phyloP scores from a whole-genome alignment of 2,888 invertebrate species.

The Gari tellinella region DNA sequence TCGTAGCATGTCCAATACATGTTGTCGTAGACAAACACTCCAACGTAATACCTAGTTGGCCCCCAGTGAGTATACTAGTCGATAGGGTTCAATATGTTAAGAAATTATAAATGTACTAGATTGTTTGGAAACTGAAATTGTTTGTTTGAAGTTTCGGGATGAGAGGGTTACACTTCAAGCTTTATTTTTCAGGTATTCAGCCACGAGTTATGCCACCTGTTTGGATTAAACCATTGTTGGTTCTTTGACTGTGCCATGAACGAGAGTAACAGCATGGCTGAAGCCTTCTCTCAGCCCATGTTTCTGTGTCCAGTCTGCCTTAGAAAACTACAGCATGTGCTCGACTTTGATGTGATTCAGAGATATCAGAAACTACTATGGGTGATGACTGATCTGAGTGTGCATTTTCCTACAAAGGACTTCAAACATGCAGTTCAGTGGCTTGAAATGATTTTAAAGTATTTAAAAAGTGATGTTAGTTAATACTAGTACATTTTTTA shows the following conservation, averaged over 20 bases:
- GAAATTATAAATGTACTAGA: too few species aligned
- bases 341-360: conserved; percentile 73
- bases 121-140: too few species aligned
- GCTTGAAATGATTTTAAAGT: conserved; percentile 64
- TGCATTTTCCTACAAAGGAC: conserved; percentile 54
- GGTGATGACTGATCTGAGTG: conserved; percentile 63
- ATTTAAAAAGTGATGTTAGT: conserved; percentile 40
- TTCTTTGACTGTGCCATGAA: conserved; percentile 82
- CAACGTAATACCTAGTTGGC: too few species aligned
- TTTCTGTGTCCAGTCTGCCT: conserved; percentile 83
- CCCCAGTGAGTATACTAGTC: too few species aligned
- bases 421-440: conserved; percentile 61
- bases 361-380: conserved; percentile 68
- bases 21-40: too few species aligned
- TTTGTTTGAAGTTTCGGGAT: too few species aligned
- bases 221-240: conserved; percentile 80
- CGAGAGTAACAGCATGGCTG: conserved; percentile 77
- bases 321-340: conserved; percentile 78
- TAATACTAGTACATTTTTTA: background rate
- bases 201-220: conserved; percentile 82
- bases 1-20: too few species aligned
- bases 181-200: conserved; percentile 73
- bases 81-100: too few species aligned
- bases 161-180: too few species aligned
- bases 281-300: conserved; percentile 79